phyloP scores from a whole-genome alignment of 2,888 invertebrate genomes.

The Tiliacea aurago region DNA sequence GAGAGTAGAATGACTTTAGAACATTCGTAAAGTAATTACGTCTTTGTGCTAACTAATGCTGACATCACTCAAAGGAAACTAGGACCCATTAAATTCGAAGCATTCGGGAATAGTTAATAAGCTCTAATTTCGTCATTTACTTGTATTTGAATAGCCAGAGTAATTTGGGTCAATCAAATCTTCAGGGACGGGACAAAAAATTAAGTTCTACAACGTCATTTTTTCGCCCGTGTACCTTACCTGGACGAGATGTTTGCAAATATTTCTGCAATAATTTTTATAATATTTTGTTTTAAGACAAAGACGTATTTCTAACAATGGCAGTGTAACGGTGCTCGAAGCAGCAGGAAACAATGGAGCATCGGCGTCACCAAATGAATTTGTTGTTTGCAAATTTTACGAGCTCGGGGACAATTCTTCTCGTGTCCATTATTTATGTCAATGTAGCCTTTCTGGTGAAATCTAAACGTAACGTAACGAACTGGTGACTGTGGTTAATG shows the following conservation, averaged over 20 bases:
- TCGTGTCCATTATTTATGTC: slow-evolving; percentile 39
- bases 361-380: slow-evolving; percentile 64
- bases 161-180: slow-evolving; percentile 69
- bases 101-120: slow-evolving; percentile 58
- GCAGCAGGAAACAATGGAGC: slow-evolving; percentile 65
- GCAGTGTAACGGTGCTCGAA: slow-evolving; percentile 65
- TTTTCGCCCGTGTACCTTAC: slow-evolving; percentile 23
- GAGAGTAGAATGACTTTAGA: slow-evolving; percentile 41
- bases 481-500: slow-evolving; percentile 11
- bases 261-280: slow-evolving; percentile 55
- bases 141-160: slow-evolving; percentile 66
- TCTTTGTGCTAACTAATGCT: slow-evolving; percentile 54
- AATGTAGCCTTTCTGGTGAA: slow-evolving; percentile 27
- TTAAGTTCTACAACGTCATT: no score
- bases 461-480: slow-evolving; percentile 10
- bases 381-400: slow-evolving; percentile 67
- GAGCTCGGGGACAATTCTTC: slow-evolving; percentile 51
- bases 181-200: slow-evolving; percentile 54
- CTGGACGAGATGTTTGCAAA: slow-evolving; percentile 61
- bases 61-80: slow-evolving; percentile 56
- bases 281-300: slow-evolving; percentile 58
- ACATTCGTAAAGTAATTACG: slow-evolving; percentile 51
- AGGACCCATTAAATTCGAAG: slow-evolving; percentile 47
- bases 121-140: slow-evolving; percentile 60
- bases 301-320: slow-evolving; percentile 60